Evolutionary conservation across 2,888 invertebrate genomes (phyloP), one percentile per base, ranked within the genome.

Genomic region (Mythimna vitellina): DNA sequence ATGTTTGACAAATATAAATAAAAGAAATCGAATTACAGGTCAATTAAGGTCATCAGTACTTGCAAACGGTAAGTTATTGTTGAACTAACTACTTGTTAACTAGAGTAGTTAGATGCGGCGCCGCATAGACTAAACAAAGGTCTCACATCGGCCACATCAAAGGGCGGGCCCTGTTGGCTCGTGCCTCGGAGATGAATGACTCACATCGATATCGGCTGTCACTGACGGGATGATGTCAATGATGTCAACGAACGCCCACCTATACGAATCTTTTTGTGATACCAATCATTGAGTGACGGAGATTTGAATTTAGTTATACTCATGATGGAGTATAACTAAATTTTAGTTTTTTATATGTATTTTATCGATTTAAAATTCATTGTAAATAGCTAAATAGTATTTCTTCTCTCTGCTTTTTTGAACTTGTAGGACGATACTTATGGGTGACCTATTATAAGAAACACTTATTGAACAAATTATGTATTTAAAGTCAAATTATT

Each of bases 191-290:
- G 72, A 75, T 76, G 72, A 77, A 60, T 79, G 79, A 84, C 38
- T 84, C 77, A 84, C 32, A 72, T 76, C 73, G 54, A 77, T 74
- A 72, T 62, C 66, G 42, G 38, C 51, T 74, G 80, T 73, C 66
- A 32, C 66, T 29, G 63, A 60, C 38, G 60, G 35, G 35, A 60
- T 38, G 60, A 69, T 77, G 86, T 84, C 79, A 84, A 58, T 58
- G 58, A 69, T 77, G 86, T 84, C 79, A 84, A 78, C 74, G 76
- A 22, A 71, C 77, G 70, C 76, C 73, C 49, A 73, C 79, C 12
- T 32, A 78, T 70, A 64, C 35, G 46, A 14, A 51, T 29, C 58
- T 66, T 71, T 83, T 65, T 73, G 67, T 57, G 60, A 70, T 17
- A 70, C 56, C 62, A 73, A 83, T 71, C 49, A 69, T 35, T 71